phyloP scores from a whole-genome alignment of 37 sponge, comb jelly and placozoan species.

The Halisarca cf. caerulea region DNA sequence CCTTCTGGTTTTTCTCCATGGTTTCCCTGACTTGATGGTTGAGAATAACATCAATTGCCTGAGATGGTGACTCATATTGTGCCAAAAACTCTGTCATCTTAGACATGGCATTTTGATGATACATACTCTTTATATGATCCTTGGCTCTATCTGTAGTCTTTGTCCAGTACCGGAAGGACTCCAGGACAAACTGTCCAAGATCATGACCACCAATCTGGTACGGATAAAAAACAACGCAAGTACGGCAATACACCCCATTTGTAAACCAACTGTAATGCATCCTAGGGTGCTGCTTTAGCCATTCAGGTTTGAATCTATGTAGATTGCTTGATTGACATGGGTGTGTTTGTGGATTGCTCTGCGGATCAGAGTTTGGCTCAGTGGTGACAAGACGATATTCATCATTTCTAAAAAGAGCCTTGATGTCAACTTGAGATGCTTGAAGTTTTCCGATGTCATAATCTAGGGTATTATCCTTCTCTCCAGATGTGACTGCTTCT shows the following conservation, averaged over 20 bases:
- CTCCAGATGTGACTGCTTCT: neutral
- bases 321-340: neutral
- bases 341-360: constrained; percentile 2
- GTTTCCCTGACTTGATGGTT: neutral
- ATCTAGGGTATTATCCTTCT: neutral
- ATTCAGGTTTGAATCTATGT: constrained; percentile 11
- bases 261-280: constrained; percentile 16
- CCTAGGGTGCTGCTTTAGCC: constrained; percentile 29
- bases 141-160: neutral
- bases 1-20: neutral
- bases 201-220: constrained; percentile 14
- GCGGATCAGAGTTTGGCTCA: constrained; percentile 42
- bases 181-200: constrained; percentile 17
- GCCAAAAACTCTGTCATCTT: neutral
- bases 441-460: constrained; percentile 52
- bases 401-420: constrained; percentile 27
- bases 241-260: constrained; percentile 41
- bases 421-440: neutral
- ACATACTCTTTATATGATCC: neutral
- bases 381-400: constrained; percentile 29
- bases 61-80: neutral
- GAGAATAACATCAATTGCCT: neutral
- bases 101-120: constrained; percentile 9
- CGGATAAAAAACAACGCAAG: constrained; percentile 29
- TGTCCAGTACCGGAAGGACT: constrained; percentile 2